Conservation (phyloP, 2,888 invertebrate genomes). For the Nomada fabriciana region DNA sequence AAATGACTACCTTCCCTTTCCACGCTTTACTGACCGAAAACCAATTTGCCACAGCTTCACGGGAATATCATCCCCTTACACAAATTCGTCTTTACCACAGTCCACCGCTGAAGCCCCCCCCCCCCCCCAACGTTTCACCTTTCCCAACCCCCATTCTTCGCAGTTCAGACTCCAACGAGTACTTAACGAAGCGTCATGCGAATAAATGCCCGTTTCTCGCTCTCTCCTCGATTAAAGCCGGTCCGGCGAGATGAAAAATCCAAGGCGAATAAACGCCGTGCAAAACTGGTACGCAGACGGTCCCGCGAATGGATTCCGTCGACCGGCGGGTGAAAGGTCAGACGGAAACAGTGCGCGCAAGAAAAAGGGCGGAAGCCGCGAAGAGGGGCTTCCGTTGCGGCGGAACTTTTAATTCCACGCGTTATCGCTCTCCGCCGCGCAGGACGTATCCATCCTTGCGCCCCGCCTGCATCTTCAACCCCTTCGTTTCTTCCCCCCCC, state of each 20-base stretch:
- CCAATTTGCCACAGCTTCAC: too few relatives aligned
- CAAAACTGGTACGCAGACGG: neutral
- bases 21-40: too few relatives aligned
- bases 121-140: neutral
- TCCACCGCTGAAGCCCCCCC: too few relatives aligned
- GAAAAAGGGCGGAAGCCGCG: conserved; percentile 16
- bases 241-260: neutral
- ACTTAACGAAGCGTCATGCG: conserved; percentile 5
- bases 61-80: neutral
- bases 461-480: neutral
- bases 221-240: neutral
- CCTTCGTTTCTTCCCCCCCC: conserved; percentile 30
- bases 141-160: neutral
- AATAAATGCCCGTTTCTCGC: neutral
- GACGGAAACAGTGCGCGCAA: neutral
- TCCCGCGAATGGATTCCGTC: neutral
- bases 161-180: neutral
- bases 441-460: conserved; percentile 28
- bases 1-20: too few relatives aligned
- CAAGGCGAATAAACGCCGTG: neutral
- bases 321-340: neutral
- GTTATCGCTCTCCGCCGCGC: conserved; percentile 43
- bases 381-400: conserved; percentile 33
- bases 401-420: conserved; percentile 54
- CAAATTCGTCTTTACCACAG: neutral